Evolutionary conservation across 2,888 invertebrate species (phyloP), one percentile per base, ranked within the genome.

Genomic region (Empis stercorea): DNA sequence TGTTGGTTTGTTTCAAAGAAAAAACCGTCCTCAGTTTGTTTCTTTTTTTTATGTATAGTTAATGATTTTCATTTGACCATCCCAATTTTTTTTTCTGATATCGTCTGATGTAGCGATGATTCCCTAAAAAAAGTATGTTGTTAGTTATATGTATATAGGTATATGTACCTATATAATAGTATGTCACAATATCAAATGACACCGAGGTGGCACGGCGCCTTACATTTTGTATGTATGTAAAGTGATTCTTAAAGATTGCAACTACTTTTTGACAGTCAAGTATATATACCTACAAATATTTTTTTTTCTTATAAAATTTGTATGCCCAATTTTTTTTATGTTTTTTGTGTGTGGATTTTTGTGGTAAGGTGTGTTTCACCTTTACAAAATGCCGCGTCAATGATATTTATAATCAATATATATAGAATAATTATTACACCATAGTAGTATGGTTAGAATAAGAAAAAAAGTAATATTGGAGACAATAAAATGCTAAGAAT

Each of bases 61-160:
- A 46, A 45, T 46, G 48, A 50, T 52, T 52, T 48, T 50, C 48
- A 45, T 50, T 45, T 49, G 48, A 52, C 49, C 48, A 48, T 48
- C 48, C 48, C 44, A 48, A 11, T 13, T 3, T 34, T 34, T n/a
- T n/a, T n/a, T n/a, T n/a, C n/a, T n/a, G n/a, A 34, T 34, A 34
- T 7, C 4, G n/a, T n/a, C 34, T 34, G n/a, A 34, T 34, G n/a
- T 7, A 7, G n/a, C n/a, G 34, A n/a, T 34, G 34, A n/a, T n/a
- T 7, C n/a, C 9, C 7, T 7, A 27, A 27, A 27, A 4, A 27
- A 7, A 5, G 20, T 20, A 20, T n/a, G n/a, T 20, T 20, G 20
- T 9, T 6, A 4, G 20, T 7, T 27, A 27, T 27, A 5, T 13
- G n/a, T 34, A 14, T 4, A 34, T 34, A 34, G 6, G 9, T 34